Conservation (phyloP, 2,797 vertebrate species). For the Otus scops region DNA sequence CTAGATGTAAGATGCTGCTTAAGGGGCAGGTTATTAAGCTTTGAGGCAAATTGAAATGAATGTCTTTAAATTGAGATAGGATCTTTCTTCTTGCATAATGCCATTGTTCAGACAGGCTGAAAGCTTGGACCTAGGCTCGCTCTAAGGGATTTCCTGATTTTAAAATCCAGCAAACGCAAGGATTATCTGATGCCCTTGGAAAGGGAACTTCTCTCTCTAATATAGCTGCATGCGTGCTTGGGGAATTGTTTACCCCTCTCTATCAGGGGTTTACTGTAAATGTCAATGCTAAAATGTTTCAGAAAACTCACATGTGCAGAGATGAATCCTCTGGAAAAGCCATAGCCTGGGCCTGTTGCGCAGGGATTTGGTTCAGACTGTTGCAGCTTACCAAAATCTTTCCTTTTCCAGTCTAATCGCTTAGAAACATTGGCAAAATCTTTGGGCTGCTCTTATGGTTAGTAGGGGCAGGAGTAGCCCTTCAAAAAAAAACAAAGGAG, state of each 20-base stretch:
- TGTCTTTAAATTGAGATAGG: neutral
- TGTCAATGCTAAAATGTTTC: neutral
- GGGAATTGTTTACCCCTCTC: too few relatives aligned
- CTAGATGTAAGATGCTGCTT: neutral
- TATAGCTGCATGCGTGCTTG: fast-evolving
- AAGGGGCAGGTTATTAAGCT: neutral
- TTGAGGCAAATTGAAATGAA: neutral
- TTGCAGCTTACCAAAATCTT: fast-evolving
- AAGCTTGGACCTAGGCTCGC: neutral
- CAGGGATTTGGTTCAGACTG: neutral
- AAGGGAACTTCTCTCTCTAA: neutral
- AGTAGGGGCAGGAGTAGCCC: neutral
- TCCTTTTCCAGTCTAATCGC: neutral
- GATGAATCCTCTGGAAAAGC: neutral
- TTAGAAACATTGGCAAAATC: neutral
- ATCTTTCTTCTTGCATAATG: neutral
- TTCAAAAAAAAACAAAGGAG: neutral
- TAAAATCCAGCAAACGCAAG: neutral
- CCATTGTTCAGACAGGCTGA: neutral
- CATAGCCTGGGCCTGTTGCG: neutral
- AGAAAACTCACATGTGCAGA: fast-evolving
- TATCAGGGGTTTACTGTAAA: neutral
- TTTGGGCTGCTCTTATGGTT: neutral
- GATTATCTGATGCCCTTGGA: neutral
- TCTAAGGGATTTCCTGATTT: neutral